Conservation (phyloP, 2,888 invertebrate species). For the Cynaeus angustus region DNA sequence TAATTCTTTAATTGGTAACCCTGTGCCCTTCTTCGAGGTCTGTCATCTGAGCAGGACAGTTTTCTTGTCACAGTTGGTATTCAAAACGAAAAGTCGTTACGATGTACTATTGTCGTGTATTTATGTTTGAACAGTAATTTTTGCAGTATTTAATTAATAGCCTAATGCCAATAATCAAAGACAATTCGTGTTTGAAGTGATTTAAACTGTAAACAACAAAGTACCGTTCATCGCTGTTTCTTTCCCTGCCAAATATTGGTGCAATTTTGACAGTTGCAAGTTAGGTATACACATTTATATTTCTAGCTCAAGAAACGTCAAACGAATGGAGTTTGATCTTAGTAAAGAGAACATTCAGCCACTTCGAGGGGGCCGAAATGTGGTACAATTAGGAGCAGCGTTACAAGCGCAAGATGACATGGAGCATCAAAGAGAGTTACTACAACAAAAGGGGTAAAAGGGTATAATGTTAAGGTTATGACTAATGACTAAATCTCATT, state of each 20-base stretch:
- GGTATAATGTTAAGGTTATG: slow-evolving; percentile 41
- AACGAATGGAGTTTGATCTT: slow-evolving; percentile 81
- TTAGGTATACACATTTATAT: not conserved
- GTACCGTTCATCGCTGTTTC: not conserved
- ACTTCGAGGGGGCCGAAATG: slow-evolving; percentile 89
- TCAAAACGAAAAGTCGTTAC: slow-evolving; percentile 8
- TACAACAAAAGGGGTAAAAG: slow-evolving; percentile 75
- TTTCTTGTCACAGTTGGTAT: slow-evolving; percentile 3
- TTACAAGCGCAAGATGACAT: slow-evolving; percentile 84
- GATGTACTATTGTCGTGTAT: not conserved
- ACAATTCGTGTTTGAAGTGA: not conserved
- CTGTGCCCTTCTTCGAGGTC: not conserved
- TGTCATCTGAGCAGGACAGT: not conserved
- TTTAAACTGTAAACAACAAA: not conserved
- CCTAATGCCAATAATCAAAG: not conserved
- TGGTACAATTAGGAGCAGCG: slow-evolving; percentile 84
- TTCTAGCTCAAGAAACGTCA: slow-evolving; percentile 4
- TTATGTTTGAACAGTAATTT: slow-evolving; percentile 2
- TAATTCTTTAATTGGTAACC: not conserved
- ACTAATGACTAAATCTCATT: slow-evolving; percentile 33
- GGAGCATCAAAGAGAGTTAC: slow-evolving; percentile 80
- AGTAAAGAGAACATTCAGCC: slow-evolving; percentile 98
- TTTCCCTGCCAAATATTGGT: not conserved
- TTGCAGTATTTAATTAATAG: not conserved
- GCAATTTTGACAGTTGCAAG: slow-evolving; percentile 11